These are phyloP conservation scores for Trochalopteron elliotii DNA, from an alignment of 2,113 vertebrate species.

Conservation along the genomic window DNA sequence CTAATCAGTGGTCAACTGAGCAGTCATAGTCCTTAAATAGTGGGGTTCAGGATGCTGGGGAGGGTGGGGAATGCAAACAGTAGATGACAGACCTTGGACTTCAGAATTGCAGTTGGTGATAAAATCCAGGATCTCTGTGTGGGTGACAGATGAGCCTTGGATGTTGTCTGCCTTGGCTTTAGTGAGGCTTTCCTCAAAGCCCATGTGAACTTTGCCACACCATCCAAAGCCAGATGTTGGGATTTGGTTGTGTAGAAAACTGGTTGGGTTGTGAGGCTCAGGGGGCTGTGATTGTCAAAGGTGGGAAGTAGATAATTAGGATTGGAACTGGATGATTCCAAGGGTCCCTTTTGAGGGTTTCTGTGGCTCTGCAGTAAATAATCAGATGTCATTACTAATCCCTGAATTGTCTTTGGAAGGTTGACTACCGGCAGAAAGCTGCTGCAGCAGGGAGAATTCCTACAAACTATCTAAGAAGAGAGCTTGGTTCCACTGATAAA, in stretches of 20 bases:
- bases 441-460: slow-evolving; percentile 97
- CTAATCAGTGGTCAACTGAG: neutral
- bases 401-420: slow-evolving; percentile 72
- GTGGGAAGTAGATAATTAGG: neutral
- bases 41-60: neutral
- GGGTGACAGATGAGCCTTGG: neutral
- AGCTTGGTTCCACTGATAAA: slow-evolving; percentile 87
- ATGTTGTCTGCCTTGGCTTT: neutral
- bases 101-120: neutral
- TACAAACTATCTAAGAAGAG: slow-evolving; percentile 93
- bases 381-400: neutral
- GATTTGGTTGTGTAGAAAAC: neutral
- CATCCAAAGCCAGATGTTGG: accelerated
- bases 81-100: neutral
- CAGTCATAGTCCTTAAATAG: neutral
- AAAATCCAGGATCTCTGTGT: neutral
- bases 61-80: neutral
- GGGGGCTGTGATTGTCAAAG: neutral
- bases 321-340: neutral
- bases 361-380: neutral
- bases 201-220: too few species aligned
- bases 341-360: neutral
- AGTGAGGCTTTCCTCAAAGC: neutral
- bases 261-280: neutral
- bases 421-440: slow-evolving; percentile 97